Evolutionary conservation across 2,888 invertebrate genomes (phyloP), one percentile per base, ranked within the genome.

Genomic region (Acanthopleura granulata): DNA sequence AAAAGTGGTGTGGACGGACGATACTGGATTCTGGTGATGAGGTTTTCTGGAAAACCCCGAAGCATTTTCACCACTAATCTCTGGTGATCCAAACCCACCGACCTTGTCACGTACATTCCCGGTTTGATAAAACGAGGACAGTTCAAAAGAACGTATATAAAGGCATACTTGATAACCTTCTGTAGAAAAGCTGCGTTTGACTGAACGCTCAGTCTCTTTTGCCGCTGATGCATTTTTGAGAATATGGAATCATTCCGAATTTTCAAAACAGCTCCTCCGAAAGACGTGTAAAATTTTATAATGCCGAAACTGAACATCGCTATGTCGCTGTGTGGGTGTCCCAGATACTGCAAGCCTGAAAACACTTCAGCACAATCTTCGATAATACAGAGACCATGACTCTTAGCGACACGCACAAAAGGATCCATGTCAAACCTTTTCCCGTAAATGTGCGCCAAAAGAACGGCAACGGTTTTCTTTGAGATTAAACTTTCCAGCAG

Each of bases 311-410:
- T 90, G 79, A 90, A 91, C 15, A 91, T 77, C 9, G 84, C 75
- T 0, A 91, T 62, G 76, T 91, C 90, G 16, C 88, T 81, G 16
- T 82, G 74, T 0, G 89, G 89, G 77, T 91, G 85, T 25, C 91
- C 89, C 0, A 89, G 72, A 22, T 82, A 75, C n/a, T 84, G 80
- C 74, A 88, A 88, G 11, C 90, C 91, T 75, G 84, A 83, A 80
- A 91, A 91, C 1, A 79, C 81, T 76, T 91, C 91, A 0, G 91
- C 91, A 82, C 88, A 89, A 76, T 91, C 91, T 76, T 91, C 91
- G 16, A 91, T 86, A 14, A 91, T 84, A 27, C 73, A 61, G 1
- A 91, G 66, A 49, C 84, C 81, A 72, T 85, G 81, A 72, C 80
- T 77, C 49, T 82, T 75, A 6, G 90, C 89, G 12, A 86, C 79